These are phyloP conservation scores for Eremophila alpestris DNA, from an alignment of 2,797 vertebrate genomes.

Conservation along the genomic window DNA sequence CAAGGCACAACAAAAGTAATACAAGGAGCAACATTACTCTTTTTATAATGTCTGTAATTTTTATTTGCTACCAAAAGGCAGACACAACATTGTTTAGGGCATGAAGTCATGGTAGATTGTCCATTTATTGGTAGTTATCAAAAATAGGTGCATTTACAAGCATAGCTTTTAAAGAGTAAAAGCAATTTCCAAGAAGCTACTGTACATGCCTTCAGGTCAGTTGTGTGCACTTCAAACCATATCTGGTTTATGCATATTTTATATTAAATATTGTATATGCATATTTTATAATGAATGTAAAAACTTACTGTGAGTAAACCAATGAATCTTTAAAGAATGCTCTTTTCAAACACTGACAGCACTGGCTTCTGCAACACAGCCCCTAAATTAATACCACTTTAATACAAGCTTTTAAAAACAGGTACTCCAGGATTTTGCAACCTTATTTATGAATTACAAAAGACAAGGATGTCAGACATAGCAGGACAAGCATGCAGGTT, in stretches of 20 bases:
- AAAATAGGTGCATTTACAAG: neutral
- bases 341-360: neutral
- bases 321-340: neutral
- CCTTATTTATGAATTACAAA: neutral
- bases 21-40: neutral
- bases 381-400: neutral
- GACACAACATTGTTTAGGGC: neutral
- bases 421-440: neutral
- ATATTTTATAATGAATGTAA: neutral
- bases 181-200: neutral
- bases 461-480: neutral
- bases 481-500: neutral
- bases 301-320: neutral
- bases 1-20: neutral
- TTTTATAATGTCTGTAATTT: neutral
- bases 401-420: neutral
- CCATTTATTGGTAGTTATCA: neutral
- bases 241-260: neutral
- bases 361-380: neutral
- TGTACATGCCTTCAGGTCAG: neutral
- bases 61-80: neutral
- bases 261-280: neutral
- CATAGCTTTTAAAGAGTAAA: neutral
- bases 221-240: neutral
- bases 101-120: neutral